Evolutionary conservation across 2,113 vertebrate species (phyloP), one percentile per base, ranked within the genome.

Genomic region (Semnornis frantzii): DNA sequence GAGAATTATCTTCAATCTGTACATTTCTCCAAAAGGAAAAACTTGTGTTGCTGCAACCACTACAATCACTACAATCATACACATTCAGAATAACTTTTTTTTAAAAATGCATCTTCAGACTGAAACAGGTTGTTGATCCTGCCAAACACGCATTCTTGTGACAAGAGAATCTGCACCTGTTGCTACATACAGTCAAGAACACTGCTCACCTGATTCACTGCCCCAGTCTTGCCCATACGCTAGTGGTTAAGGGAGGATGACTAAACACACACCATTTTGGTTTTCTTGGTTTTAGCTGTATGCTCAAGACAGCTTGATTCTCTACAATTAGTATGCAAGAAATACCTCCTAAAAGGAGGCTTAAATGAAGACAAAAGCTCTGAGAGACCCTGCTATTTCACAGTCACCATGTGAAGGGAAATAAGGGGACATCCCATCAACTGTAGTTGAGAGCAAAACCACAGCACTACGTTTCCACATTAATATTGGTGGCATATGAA

Each of bases 91-190:
- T 13, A 54, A 52, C 12, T 42, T 2, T 33, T 70, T 19, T 64
- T 58, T 7, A 15, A 30, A 73, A 83, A 88, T 3, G 5, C 25
- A 13, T 17, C 46, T 52, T 74, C 34, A 77, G 33, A n/a, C 10
- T 10, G 28, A 55, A 4, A 59, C 6, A 88, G 12, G 16, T 50
- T 34, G 57, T 8, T 2, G 0, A 31, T 14, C 5, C n/a, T 0
- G 1, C 9, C 68, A 71, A 86, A 85, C 4, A 8, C 0, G 1
- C 13, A 4, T 28, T 86, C n/a, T 4, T 4, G 1, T 20, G 15
- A 78, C 27, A 82, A 69, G 1, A 33, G 3, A 62, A 81, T 63
- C 27, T 30, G 62, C 46, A 85, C 8, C 31, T 33, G 66, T 3
- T 4, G 1, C 13, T 5, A 7, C 20, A 34, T 21, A 37, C 15